Evolutionary conservation across 2,113 vertebrate genomes (phyloP).

Genomic region (Bagarius yarrelli): DNA sequence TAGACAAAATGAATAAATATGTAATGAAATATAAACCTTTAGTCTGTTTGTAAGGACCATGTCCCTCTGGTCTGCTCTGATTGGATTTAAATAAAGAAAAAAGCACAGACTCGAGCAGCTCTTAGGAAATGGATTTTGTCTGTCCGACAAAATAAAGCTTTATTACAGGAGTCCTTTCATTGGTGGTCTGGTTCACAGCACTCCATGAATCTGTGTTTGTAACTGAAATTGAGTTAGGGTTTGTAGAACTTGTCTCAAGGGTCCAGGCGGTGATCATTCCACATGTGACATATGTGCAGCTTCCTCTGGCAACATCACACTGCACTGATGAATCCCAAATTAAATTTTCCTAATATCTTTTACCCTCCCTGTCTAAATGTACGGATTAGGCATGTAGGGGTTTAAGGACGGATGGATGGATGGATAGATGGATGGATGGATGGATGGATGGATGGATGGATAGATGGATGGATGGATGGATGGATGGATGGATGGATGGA

Average conservation of each 20-base stretch:
- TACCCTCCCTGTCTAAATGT: neutral
- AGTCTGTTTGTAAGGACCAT: slow-evolving; percentile 29
- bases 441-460: neutral
- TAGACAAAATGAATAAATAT: no score
- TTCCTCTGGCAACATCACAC: slow-evolving; percentile 8
- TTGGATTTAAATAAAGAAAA: slow-evolving; percentile 60
- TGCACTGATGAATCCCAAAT: neutral
- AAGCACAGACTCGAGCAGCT: slow-evolving; percentile 38
- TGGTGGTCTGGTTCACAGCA: slow-evolving; percentile 33
- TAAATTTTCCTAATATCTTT: neutral
- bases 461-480: neutral
- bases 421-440: neutral
- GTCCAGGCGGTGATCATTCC: slow-evolving; percentile 51
- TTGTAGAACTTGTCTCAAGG: slow-evolving; percentile 51
- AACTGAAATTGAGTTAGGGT: slow-evolving; percentile 59
- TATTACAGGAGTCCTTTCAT: slow-evolving; percentile 41
- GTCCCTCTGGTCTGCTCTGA: slow-evolving; percentile 52
- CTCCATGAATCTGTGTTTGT: slow-evolving; percentile 59
- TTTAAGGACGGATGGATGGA: neutral
- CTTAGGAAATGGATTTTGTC: slow-evolving; percentile 39
- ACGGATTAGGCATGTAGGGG: neutral
- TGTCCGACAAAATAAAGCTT: slow-evolving; percentile 35
- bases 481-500: no score
- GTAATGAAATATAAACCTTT: neutral
- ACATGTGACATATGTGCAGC: slow-evolving; percentile 38